Base-by-base conservation (phyloP, 2,113 vertebrate species). In the Petroica traversi region DNA sequence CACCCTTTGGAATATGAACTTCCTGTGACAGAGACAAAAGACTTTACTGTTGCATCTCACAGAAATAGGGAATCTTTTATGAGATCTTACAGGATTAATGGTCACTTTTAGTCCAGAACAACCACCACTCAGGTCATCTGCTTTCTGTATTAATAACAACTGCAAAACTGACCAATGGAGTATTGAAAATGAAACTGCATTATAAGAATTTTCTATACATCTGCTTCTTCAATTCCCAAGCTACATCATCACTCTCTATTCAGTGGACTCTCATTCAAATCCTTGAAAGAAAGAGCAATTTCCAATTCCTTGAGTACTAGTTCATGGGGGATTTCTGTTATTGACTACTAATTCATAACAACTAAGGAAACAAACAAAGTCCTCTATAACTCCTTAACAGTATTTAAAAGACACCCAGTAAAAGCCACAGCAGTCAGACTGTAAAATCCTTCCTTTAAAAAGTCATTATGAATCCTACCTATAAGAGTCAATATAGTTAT, bases 321-420 rank as follows among this genome's bases (percentile, higher is more conserved):
- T 54, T 59, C n/a, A 43, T 29, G 8, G 2, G 5, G 33, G 52
- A 33, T 45, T 16, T 28, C 72, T 26, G 23, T 71, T 69, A 61
- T 22, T 85, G 31, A 40, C 33, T 89, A 91, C 46, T 85, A 83
- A 69, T 68, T 77, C 34, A 15, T 63, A 26, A 51, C 33, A 85
- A 88, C 78, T 91, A 91, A 78, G 79, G 36, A 91, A 93, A 75
- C 14, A 84, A 92, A 59, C 14, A 84, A 92, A 59, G 63, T 64
- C 13, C 26, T 76, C 36, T 58, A 0, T 63, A 82, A 82, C 5
- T 79, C 62, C 24, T 26, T 66, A 88, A 73, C 3, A 63, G 11
- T 19, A 73, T 85, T 69, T 80, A 55, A 38, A 85, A 74, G n/a
- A 73, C 36, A 55, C 52, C 33, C 17, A 33, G 57, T 8, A 63